These are phyloP conservation scores for Meteorus colon DNA, from an alignment of 2,888 invertebrate species.

Conservation along the genomic window DNA sequence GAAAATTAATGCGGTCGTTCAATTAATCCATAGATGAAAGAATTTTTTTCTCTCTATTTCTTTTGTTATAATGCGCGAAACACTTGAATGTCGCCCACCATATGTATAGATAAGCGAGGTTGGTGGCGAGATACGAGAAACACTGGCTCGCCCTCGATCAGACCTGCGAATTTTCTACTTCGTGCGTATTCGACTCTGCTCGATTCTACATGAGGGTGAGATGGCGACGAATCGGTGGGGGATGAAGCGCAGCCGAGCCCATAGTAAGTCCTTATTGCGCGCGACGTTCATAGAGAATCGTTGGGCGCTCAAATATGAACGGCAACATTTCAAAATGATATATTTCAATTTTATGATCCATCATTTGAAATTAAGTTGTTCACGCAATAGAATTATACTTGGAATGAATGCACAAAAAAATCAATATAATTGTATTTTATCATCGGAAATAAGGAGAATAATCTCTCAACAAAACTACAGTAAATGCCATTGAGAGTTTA, in stretches of 20 bases:
- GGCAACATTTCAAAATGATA: neutral
- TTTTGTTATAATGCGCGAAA: slow-evolving; percentile 1
- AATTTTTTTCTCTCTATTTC: neutral
- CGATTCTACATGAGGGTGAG: slow-evolving; percentile 64
- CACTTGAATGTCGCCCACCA: slow-evolving; percentile 36
- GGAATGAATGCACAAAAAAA: neutral
- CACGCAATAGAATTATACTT: neutral
- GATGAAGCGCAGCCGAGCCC: slow-evolving; percentile 35
- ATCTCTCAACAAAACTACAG: neutral
- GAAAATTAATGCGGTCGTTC: neutral
- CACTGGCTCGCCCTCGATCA: slow-evolving; percentile 49
- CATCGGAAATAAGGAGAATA: no score
- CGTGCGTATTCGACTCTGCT: slow-evolving; percentile 35
- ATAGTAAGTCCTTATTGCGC: slow-evolving; percentile 38
- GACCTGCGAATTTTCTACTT: slow-evolving; percentile 58
- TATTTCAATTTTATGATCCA: neutral
- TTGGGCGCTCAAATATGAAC: slow-evolving; percentile 69
- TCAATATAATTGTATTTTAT: neutral
- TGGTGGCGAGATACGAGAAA: slow-evolving; percentile 48
- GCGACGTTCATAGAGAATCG: slow-evolving; percentile 53
- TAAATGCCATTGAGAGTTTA: neutral
- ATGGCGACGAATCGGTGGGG: slow-evolving; percentile 75
- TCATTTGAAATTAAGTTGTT: neutral
- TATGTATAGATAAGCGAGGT: slow-evolving; percentile 35
- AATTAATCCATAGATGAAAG: neutral